Base-by-base conservation (phyloP, 1,140 invertebrate species). In the Heterodera schachtii region DNA sequence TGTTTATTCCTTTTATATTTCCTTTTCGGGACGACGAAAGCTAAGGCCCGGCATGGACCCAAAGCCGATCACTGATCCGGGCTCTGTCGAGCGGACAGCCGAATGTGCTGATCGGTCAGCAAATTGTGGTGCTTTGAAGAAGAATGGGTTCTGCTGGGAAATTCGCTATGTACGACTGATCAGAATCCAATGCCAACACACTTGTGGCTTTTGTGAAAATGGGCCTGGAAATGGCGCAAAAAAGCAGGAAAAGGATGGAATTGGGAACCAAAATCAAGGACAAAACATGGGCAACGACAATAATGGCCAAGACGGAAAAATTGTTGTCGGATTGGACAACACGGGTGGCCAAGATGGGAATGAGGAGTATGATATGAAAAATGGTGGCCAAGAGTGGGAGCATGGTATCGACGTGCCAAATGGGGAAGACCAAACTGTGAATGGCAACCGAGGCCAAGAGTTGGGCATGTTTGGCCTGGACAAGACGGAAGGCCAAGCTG, bases 131-230 rank as follows among this genome's bases (percentile, higher is more conserved):
- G 47, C 49, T 16, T 52, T 81, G 21, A 74, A 57, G 4, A 16
- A 78, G 52, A 79, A 57, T 44, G 80, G 80, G 5, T 81, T 81
- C 52, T 81, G 80, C 69, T 31, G 67, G 21, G 73, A 81, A 44
- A 57, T 80, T 19, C 71, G 70, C 47, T 74, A 80, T 66, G 60
- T 57, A 5, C 73, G 79, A 16, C 73, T 81, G n/a, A 81, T 81
- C 46, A 67, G 77, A 66, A 74, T 81, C 21, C 80, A 81, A 49
- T 81, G 80, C 46, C 49, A 74, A 77, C 71, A 76, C n/a, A 78
- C 80, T 0, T 81, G 80, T 69, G 74, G 73, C n/a, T 78, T 79
- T 76, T 81, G 80, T 16, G 69, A 71, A 46, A 52, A 52, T 52
- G 49, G 2, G 31, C 31, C 0, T 52, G 49, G 49, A 0, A 52